Evolutionary conservation across 2,888 invertebrate species (phyloP).

Genomic region (Cryptocheilus praepositus): DNA sequence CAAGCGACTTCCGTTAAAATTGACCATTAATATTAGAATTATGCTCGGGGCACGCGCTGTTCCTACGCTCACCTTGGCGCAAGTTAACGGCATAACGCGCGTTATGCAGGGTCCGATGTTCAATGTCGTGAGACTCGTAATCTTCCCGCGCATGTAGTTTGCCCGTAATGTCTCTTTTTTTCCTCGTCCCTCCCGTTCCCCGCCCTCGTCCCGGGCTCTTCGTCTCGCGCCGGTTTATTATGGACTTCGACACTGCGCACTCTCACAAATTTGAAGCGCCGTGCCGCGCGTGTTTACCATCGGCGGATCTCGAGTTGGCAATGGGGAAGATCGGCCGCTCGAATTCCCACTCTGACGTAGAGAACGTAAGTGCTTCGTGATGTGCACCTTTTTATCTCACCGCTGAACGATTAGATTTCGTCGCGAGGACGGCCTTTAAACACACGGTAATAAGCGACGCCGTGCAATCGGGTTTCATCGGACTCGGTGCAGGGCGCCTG

Average conservation of each 20-base stretch:
- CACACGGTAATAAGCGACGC: too few species aligned
- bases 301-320: neutral
- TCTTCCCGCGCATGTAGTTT: neutral
- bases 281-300: neutral
- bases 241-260: too few species aligned
- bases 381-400: neutral
- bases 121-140: conserved; percentile 46
- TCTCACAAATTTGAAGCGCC: too few species aligned
- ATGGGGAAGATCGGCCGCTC: neutral
- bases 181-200: neutral
- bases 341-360: neutral
- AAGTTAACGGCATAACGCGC: conserved; percentile 36
- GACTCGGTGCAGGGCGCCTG: too few species aligned
- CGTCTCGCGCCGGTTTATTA: too few species aligned
- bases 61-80: conserved; percentile 34
- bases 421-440: too few species aligned
- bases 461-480: too few species aligned
- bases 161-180: neutral
- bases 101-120: conserved; percentile 51
- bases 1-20: too few species aligned
- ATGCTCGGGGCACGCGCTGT: neutral
- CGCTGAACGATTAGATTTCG: too few species aligned
- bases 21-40: conserved; percentile 33
- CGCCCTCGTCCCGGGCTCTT: neutral
- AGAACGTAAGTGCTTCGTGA: neutral